Base-by-base conservation (phyloP, 2,113 vertebrate genomes). In the Centropus bengalensis region DNA sequence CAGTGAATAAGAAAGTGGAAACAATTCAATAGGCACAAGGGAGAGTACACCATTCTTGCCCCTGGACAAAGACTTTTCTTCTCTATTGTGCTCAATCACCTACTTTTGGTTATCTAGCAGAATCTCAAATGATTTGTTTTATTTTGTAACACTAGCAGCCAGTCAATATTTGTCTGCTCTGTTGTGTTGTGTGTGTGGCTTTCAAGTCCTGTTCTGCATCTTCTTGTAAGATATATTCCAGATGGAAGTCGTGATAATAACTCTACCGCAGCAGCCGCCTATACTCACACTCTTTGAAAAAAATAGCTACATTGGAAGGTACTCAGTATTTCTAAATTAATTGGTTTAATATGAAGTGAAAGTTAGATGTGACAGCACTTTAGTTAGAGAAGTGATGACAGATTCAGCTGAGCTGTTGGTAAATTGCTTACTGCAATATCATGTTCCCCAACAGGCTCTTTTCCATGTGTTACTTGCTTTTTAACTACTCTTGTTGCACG, bases 261-360 rank as follows among this genome's bases (percentile, higher is more conserved):
- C 89, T 86, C 47, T 92, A 58, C 62, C 58, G 55, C 32, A 73
- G 45, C 73, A 84, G 44, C 55, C 62, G 49, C 44, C 62, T 52
- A 36, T 21, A 69, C 44, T 89, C n/a, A 17, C 23, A 33, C 9
- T 82, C 42, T 91, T 82, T 40, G 47, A 30, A 54, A 91, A 44
- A 82, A 80, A 38, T 9, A 56, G 7, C 60, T 85, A 28, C 54
- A 83, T 81, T 92, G 69, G 69, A 93, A 94, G 38, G 49, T 83
- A 40, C 9, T 67, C 68, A 81, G 16, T 91, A 63, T 91, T 92
- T 96, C 78, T 79, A 86, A 85, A 78, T 94, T 67, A 87, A 62
- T 86, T 94, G 23, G 21, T 96, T 93, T 90, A 71, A 52, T 73
- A 86, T 79, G 87, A 96, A 92, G 71, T 91, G 93, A 70, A 90